Percentiles rank a stretch among this genome's conserved stretches.
Conservation (phyloP, 2,888 invertebrate genomes). For the Brachyptera risi region DNA sequence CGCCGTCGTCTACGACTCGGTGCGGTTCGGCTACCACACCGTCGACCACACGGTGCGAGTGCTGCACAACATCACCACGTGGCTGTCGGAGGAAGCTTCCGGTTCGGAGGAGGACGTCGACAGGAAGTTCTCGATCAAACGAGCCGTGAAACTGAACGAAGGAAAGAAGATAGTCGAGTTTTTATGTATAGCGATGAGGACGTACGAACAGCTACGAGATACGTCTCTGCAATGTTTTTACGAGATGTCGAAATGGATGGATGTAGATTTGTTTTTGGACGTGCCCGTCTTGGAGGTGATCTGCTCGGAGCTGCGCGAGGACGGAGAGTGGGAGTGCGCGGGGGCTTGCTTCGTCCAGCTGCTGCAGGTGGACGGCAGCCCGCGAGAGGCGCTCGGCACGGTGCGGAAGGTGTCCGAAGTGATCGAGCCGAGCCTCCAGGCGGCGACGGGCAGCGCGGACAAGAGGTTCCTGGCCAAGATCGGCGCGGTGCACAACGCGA, state of each 20-base stretch:
- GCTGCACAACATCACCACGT: no score
- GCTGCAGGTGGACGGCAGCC: neutral
- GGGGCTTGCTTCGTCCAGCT: neutral
- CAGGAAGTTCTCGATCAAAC: no score
- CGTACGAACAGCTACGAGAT: neutral
- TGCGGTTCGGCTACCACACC: neutral
- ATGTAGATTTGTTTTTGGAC: neutral
- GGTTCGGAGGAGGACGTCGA: no score
- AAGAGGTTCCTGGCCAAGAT: neutral
- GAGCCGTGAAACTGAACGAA: no score
- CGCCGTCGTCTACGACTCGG: neutral
- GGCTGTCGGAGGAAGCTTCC: no score
- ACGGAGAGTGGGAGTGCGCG: neutral
- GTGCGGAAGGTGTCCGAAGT: neutral
- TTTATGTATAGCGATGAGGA: neutral
- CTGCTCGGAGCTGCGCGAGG: neutral
- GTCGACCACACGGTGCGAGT: constrained; percentile 3
- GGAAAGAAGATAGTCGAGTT: no score
- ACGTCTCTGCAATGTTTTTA: neutral
- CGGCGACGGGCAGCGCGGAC: neutral
- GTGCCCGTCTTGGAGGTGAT: neutral
- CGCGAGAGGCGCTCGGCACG: neutral
- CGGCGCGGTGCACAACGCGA: neutral
- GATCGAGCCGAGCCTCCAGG: neutral
- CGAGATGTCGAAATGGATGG: neutral